Evolutionary conservation across 2,888 invertebrate genomes (phyloP), one percentile per base, ranked within the genome.

Genomic region (Cryptus armator): DNA sequence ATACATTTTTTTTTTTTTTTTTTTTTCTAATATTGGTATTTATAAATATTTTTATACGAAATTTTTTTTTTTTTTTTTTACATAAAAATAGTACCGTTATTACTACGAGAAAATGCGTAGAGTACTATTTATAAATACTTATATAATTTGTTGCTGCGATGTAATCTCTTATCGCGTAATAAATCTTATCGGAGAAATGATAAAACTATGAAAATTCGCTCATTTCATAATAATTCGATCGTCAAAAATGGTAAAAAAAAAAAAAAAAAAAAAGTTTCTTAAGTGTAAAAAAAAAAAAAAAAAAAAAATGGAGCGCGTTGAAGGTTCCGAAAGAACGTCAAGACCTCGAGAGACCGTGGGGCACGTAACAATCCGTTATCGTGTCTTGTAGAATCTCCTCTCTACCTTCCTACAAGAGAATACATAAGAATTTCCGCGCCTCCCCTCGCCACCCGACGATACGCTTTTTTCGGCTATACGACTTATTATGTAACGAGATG

Each of bases 401-500:
- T 37, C 37, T 37, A 1, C 37, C 70, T 16, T 14, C 64, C 76
- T 46, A 9, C 56, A 70, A 83, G 66, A 66, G 77, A 82, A 77
- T 51, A 82, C 51, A 80, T 53, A 77, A 83, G 64, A 78, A 81
- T 82, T 62, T 29, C 64, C 44, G 67, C 72, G 72, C 81, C 81
- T 74, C 83, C 86, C 86, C 85, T 87, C 87, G 84, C 87, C 77
- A 59, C 81, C 74, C 75, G 46, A 56, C 43, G 68, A 66, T 19
- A 44, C 67, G 77, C 72, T 79, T 75, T 82, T 81, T 78, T 79
- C 80, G 82, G 64, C 86, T 85, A 86, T 83, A 81, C 89, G 85
- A 85, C 86, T 84, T 81, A 90, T 92, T 92, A 92, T 89, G 92
- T 91, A 92, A 92, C 89, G 88, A 85, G 85, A 91, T 87, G 89